Percentiles rank a stretch among this genome's conserved stretches.
Conservation (phyloP, 2,113 vertebrate species). For the Eulacestoma nigropectus region DNA sequence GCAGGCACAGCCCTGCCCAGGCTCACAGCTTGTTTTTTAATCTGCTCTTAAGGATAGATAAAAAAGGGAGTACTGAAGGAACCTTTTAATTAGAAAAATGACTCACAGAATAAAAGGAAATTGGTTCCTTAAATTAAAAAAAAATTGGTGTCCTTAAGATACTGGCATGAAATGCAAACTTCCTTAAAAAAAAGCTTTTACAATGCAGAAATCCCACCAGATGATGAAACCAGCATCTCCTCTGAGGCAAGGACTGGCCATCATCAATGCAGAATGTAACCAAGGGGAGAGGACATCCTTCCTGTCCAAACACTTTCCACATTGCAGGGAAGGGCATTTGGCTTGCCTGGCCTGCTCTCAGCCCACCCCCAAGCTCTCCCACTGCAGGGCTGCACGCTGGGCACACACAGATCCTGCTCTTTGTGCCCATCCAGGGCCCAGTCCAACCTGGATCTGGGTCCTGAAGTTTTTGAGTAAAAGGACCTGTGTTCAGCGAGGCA, state of each 20-base stretch:
- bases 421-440: neutral
- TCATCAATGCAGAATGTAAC: accelerated
- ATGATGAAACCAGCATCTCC: neutral
- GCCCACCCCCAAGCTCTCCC: neutral
- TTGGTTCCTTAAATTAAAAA: neutral
- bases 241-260: neutral
- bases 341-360: neutral
- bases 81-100: neutral
- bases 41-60: neutral
- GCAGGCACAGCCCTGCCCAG: neutral
- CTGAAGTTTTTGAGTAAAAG: neutral
- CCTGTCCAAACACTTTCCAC: neutral
- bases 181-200: neutral
- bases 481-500: accelerated
- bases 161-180: neutral
- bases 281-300: neutral
- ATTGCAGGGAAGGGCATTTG: neutral
- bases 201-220: neutral
- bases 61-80: neutral
- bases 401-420: neutral
- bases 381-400: neutral
- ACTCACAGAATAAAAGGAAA: neutral
- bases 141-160: neutral
- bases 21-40: neutral
- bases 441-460: neutral